Evolutionary conservation across 2,113 vertebrate species (phyloP).

Genomic region (Xerus inauris): DNA sequence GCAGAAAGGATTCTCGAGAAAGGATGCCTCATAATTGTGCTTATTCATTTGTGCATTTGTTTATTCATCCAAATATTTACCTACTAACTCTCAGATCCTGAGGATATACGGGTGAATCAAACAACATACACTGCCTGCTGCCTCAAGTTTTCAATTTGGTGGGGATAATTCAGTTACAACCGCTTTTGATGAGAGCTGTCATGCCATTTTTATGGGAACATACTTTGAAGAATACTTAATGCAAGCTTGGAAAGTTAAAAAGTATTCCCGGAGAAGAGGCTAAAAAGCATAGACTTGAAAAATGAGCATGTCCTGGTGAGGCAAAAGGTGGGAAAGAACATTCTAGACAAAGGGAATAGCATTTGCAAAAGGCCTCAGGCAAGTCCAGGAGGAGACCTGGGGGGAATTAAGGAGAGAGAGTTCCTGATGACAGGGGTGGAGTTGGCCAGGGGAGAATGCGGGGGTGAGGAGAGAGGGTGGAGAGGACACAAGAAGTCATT

Average conservation of each 20-base stretch:
- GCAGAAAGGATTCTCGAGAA: neutral
- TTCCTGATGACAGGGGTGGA: neutral
- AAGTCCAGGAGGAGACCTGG: neutral
- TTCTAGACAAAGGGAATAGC: neutral
- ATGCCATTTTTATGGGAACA: neutral
- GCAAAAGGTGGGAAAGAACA: neutral
- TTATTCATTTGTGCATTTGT: neutral
- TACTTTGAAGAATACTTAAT: neutral
- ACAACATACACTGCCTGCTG: neutral
- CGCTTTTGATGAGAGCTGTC: neutral
- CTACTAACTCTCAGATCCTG: neutral
- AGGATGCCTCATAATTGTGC: neutral
- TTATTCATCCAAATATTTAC: neutral
- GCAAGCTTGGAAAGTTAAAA: neutral
- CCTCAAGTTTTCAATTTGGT: neutral
- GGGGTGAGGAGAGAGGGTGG: neutral
- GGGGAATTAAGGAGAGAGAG: neutral
- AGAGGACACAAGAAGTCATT: neutral
- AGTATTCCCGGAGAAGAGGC: neutral
- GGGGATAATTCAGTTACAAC: neutral
- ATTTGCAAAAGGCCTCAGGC: neutral
- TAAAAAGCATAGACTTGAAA: neutral
- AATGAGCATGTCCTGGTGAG: neutral
- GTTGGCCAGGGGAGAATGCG: neutral
- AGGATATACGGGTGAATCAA: neutral